phyloP scores from a whole-genome alignment of 2,888 invertebrate genomes.

The Onchidella celtica region DNA sequence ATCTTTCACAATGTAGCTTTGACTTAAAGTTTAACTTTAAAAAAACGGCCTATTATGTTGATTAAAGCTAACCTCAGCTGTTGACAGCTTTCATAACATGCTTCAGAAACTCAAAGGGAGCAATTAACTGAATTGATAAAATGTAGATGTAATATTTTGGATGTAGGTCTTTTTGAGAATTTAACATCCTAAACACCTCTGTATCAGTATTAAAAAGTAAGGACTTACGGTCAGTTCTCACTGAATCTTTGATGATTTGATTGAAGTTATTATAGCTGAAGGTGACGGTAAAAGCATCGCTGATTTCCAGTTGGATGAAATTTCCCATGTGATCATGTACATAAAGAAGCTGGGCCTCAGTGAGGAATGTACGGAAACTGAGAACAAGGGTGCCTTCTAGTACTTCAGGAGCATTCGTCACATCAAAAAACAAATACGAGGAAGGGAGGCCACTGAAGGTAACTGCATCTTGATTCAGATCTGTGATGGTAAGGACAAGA shows the following conservation, averaged over 20 bases:
- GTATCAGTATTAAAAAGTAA: too few relatives aligned
- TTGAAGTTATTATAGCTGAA: constrained; percentile 61
- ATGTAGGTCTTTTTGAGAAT: too few relatives aligned
- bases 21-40: too few relatives aligned
- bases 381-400: constrained; percentile 91
- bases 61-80: too few relatives aligned
- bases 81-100: too few relatives aligned
- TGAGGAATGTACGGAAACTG: constrained; percentile 93
- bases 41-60: too few relatives aligned
- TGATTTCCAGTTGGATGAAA: constrained; percentile 86
- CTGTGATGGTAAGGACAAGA: constrained; percentile 84
- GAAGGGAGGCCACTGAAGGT: constrained; percentile 91
- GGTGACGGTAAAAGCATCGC: constrained; percentile 57
- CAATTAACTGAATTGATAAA: too few relatives aligned
- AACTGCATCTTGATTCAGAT: constrained; percentile 93
- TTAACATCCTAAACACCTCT: too few relatives aligned
- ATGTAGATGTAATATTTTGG: too few relatives aligned
- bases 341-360: constrained; percentile 87
- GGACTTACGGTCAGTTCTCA: constrained; percentile 48
- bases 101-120: too few relatives aligned
- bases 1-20: too few relatives aligned
- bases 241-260: constrained; percentile 53
- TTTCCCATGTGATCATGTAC: constrained; percentile 96
- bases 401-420: constrained; percentile 85
- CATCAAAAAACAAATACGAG: constrained; percentile 84